Percentiles rank a stretch among this genome's conserved stretches.
Evolutionary conservation across 35 echinoderm and acorn worm species (phyloP).

Genomic region (Hemicentrotus pulcherrimus): DNA sequence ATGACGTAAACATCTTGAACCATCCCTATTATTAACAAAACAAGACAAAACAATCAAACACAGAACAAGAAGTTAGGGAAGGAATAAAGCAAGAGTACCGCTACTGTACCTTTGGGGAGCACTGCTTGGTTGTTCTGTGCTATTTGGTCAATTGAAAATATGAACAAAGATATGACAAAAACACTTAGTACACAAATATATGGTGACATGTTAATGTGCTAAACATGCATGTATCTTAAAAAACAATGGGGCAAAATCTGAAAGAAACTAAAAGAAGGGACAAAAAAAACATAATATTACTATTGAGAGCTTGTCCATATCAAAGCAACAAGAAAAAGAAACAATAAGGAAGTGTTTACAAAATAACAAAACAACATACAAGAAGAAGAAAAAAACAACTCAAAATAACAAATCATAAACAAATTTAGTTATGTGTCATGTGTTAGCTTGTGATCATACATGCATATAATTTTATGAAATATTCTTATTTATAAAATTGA

Average conservation of each 20-base stretch:
- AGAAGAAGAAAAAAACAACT: neutral
- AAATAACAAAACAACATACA: neutral
- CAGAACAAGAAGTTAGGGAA: neutral
- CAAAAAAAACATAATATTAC: neutral
- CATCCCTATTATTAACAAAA: neutral
- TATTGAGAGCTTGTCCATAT: neutral
- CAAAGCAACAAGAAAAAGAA: neutral
- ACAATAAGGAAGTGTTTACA: neutral
- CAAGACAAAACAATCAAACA: neutral
- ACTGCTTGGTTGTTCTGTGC: neutral
- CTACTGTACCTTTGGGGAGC: neutral
- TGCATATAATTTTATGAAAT: neutral
- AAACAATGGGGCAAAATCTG: neutral
- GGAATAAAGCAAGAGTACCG: neutral
- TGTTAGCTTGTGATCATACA: neutral
- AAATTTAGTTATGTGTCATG: neutral
- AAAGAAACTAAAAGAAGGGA: neutral
- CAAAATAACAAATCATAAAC: neutral
- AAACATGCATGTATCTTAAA: neutral
- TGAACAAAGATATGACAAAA: constrained; percentile 7
- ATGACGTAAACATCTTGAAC: neutral
- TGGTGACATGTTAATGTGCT: neutral
- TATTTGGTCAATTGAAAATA: neutral
- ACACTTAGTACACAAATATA: neutral
- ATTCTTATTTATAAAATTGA: neutral